phyloP scores from a whole-genome alignment of 2,113 vertebrate species.

The Megaceryle torquata region DNA sequence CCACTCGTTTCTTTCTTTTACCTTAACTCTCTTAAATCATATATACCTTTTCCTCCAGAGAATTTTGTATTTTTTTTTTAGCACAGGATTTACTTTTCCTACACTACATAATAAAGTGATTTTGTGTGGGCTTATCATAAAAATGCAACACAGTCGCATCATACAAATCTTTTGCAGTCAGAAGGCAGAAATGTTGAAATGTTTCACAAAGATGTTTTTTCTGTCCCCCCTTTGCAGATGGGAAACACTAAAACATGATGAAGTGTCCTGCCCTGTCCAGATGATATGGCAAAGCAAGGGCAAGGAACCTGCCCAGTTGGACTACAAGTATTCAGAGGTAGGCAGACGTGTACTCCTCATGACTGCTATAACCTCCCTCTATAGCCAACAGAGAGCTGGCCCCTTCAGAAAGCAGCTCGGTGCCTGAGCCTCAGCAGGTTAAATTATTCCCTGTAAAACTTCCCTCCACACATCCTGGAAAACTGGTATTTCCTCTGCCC shows the following conservation, averaged over 20 bases:
- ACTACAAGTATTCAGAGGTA: not conserved
- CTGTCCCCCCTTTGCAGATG: not conserved
- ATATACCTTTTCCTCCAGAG: not conserved
- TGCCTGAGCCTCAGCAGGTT: not conserved
- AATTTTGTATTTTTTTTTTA: not conserved
- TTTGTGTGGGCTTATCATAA: not conserved
- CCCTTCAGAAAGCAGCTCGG: not conserved
- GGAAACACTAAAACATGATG: not conserved
- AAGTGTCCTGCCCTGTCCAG: not conserved
- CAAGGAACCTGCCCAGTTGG: not conserved
- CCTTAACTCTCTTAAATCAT: not conserved
- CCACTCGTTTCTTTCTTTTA: not conserved
- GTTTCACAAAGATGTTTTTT: not conserved
- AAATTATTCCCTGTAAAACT: not conserved
- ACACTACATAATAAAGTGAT: not conserved
- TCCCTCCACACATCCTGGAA: not conserved
- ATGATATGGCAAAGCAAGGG: not conserved
- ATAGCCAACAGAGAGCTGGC: not conserved
- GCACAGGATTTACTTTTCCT: not conserved
- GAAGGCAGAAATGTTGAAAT: not conserved
- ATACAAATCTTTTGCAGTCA: not conserved
- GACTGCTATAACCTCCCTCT: not conserved
- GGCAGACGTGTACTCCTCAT: not conserved
- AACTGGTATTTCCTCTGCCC: not conserved
- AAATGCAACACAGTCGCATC: not conserved